Evolutionary conservation across 2,113 vertebrate genomes (phyloP), one percentile per base, ranked within the genome.

Genomic region (Alethe castanea): DNA sequence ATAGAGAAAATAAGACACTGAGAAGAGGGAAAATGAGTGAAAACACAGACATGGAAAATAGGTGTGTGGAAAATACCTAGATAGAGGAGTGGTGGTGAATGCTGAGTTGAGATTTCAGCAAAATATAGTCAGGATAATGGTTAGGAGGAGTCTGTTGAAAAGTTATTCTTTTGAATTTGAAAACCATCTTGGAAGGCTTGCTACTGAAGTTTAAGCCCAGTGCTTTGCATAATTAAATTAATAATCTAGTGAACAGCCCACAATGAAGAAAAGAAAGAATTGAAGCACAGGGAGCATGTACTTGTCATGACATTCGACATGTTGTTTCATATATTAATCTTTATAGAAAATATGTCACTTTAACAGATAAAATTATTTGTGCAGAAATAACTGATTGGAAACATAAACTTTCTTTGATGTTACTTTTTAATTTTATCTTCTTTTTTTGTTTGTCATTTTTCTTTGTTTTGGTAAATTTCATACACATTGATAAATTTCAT

Each of bases 201-300:
- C 3, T 81, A 8, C n/a, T 4, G 1, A 23, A 69, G 8, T 15
- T 18, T 65, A 66, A 79, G 5, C 1, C 19, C 0, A 38, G 8
- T 7, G 2, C 6, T 86, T 62, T 40, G 3, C 33, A n/a, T 35
- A 71, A 36, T 45, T 56, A 24, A 65, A 64, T n/a, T 8, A 50
- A 2, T 9, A 26, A 79, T 82, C 60, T 42, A 60, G 8, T 42
- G 9, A 60, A 53, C 29, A 44, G 2, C 2, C 15, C 14, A 38
- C 5, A 62, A 14, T 33, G 29, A 61, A 72, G 31, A 70, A 9
- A 16, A 9, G 64, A 88, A 17, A 64, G 64, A 54, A 20, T 0
- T 60, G 19, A 79, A 19, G 12, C 8, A 20, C 12, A n/a, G 4
- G 56, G 13, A 52, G 1, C 14, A 61, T 52, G 33, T 19, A 38